phyloP scores from a whole-genome alignment of 2,797 vertebrate genomes.

The Leucoraja ocellata region DNA sequence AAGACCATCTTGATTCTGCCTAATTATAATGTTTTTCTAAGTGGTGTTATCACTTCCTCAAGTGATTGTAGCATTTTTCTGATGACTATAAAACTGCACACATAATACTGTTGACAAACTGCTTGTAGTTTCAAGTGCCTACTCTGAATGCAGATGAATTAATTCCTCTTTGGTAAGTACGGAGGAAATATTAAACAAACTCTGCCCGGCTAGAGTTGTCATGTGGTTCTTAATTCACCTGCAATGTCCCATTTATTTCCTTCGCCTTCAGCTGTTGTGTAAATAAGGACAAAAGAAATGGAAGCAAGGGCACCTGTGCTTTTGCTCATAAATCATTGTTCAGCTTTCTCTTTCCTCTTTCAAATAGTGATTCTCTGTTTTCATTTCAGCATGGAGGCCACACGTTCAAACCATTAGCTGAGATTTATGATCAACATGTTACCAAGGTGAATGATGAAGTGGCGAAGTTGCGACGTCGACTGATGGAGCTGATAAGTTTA shows the following conservation, averaged over 20 bases:
- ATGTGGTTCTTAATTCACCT: background rate
- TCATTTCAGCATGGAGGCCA: conserved; percentile 84
- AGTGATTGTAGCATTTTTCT: too few relatives aligned
- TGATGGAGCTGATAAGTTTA: conserved; percentile 96
- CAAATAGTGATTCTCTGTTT: conserved; percentile 36
- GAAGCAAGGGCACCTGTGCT: too few relatives aligned
- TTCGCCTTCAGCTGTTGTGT: background rate
- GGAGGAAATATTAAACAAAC: background rate
- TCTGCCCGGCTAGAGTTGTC: background rate
- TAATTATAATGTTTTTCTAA: too few relatives aligned
- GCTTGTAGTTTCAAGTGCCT: background rate
- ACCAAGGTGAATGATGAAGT: conserved; percentile 97
- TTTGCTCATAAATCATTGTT: too few relatives aligned
- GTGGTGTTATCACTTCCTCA: too few relatives aligned
- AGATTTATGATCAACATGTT: conserved; percentile 97
- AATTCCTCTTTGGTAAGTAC: background rate
- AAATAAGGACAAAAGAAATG: background rate
- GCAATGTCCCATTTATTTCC: background rate
- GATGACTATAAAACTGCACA: background rate
- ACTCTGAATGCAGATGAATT: too few relatives aligned
- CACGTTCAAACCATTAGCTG: conserved; percentile 91
- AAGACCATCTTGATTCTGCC: too few relatives aligned
- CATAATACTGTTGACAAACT: background rate
- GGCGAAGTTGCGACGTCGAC: conserved; percentile 85
- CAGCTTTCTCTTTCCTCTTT: too few relatives aligned